phyloP scores from a whole-genome alignment of 2,113 vertebrate species.

The Dromaius novaehollandiae region DNA sequence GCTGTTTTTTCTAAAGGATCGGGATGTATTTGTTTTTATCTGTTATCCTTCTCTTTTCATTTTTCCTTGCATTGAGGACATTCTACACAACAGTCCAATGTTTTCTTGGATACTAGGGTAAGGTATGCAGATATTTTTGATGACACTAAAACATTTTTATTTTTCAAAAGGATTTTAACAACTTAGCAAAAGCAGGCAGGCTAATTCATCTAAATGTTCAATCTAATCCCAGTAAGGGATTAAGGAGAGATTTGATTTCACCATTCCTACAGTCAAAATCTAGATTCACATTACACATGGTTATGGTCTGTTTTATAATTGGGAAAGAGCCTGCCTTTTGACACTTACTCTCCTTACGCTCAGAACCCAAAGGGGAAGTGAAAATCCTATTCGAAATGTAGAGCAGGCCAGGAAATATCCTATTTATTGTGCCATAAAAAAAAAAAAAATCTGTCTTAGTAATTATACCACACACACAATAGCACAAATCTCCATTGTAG shows the following conservation, averaged over 20 bases:
- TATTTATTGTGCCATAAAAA: slow-evolving; percentile 64
- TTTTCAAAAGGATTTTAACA: not conserved
- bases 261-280: slow-evolving; percentile 47
- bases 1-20: not conserved
- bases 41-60: not conserved
- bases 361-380: slow-evolving; percentile 60
- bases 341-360: slow-evolving; percentile 55
- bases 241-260: slow-evolving; percentile 40
- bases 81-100: not conserved
- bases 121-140: not conserved
- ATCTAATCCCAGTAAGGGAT: not conserved
- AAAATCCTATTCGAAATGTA: slow-evolving; percentile 60
- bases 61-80: not conserved
- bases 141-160: not conserved
- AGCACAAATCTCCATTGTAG: slow-evolving; percentile 49
- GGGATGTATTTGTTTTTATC: not conserved
- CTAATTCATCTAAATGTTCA: slow-evolving; percentile 1
- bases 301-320: slow-evolving; percentile 32
- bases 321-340: slow-evolving; percentile 63
- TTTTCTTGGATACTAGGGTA: not conserved
- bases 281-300: not conserved
- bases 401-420: slow-evolving; percentile 69
- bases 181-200: not conserved
- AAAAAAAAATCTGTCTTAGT: slow-evolving; percentile 24
- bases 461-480: slow-evolving; percentile 66